Conservation (phyloP, 2,797 vertebrate genomes). For the Falco peregrinus region DNA sequence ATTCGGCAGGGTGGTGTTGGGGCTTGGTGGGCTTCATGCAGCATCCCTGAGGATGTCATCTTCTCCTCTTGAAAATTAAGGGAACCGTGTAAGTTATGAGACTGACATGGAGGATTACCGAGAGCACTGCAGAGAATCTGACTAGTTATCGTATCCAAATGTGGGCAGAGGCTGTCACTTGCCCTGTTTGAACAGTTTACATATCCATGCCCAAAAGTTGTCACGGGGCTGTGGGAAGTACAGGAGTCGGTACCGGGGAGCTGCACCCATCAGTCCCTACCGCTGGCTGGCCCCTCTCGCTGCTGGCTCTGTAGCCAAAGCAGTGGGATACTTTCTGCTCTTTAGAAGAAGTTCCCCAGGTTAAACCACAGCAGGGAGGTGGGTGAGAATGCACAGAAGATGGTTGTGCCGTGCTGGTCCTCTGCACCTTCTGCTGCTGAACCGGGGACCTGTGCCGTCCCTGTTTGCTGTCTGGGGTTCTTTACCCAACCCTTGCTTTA, state of each 20-base stretch:
- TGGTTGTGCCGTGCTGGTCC: not conserved
- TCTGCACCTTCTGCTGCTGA: not conserved
- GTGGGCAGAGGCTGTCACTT: not conserved
- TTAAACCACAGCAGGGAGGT: not conserved
- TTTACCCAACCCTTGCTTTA: not conserved
- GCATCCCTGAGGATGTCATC: not conserved
- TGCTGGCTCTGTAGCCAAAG: not conserved
- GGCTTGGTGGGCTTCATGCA: not conserved
- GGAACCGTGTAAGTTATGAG: not conserved
- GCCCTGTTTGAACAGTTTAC: not conserved
- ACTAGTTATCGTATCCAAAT: not conserved
- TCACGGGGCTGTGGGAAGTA: not conserved
- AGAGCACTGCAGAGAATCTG: not conserved
- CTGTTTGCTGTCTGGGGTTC: not conserved
- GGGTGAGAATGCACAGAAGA: not conserved
- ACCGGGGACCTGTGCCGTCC: rapidly evolving
- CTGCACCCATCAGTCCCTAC: not conserved
- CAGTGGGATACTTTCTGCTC: not conserved
- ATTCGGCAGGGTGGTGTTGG: not conserved
- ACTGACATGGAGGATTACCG: not conserved
- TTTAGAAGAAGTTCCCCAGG: not conserved
- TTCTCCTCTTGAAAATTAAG: not conserved
- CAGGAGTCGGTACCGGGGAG: not conserved
- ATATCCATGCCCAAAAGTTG: not conserved
- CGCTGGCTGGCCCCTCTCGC: not conserved